Evolutionary conservation across 2,797 vertebrate genomes (phyloP), one percentile per base, ranked within the genome.

Genomic region (Rhinella marina): DNA sequence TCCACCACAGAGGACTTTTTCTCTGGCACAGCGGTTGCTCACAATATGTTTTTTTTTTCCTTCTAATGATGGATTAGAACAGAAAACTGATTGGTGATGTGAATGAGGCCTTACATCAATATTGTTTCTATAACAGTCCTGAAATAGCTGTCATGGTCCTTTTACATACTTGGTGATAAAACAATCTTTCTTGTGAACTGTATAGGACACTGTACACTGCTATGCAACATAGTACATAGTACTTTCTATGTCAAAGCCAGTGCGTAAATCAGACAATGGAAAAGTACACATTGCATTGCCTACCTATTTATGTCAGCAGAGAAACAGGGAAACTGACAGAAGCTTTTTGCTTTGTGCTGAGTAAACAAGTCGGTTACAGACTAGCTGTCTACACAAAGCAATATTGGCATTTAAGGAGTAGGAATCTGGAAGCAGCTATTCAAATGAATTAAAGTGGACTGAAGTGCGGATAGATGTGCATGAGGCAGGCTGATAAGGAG

Each of bases 361-460:
- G n/a, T 66, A 68, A 87, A 77, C 80, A 87, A n/a, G 64, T 41
- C 62, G 23, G 21, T 41, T 32, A 29, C 62, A 32, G 68, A 41
- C 57, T 87, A 52, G 66, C 48, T 77, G 25, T 21, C 73, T 75
- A 77, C 86, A 77, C 78, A 48, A 70, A 62, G 10, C 48, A 54
- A 87, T 83, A 83, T 83, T 87, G 86, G 81, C 86, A 87, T 81
- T 78, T 56, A 70, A 66, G 77, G 86, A 75, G 81, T 81, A 66
- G 61, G 68, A 87, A 87, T 82, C 86, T 83, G 86, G 72, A 81
- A 77, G 79, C 41, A 56, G 81, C 72, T 77, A 41, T 75, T 87
- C n/a, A 50, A 66, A 87, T 68, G 81, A 87, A 87, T 87, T 83
- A 77, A 87, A 87, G 86, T 87, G 80, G 80, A 82, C 80, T 82